Evolutionary conservation across 2,113 vertebrate species (phyloP).

Genomic region (Mohoua ochrocephala): DNA sequence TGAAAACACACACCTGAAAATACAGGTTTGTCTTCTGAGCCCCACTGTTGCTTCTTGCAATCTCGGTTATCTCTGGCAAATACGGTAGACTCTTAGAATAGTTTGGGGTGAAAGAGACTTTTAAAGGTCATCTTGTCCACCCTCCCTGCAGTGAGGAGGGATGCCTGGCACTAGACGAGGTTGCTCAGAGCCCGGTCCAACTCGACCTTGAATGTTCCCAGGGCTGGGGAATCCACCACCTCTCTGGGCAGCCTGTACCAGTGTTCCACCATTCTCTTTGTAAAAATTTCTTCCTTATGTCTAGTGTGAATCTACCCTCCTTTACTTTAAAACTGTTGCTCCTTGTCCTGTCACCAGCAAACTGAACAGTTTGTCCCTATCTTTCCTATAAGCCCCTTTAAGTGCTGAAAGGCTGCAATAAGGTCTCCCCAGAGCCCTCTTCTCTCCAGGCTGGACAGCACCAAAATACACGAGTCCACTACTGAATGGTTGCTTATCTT

Average conservation of each 20-base stretch:
- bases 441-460: neutral
- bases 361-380: neutral
- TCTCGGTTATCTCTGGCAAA: neutral
- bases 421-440: neutral
- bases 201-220: neutral
- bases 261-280: neutral
- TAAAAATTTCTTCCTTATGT: neutral
- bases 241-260: neutral
- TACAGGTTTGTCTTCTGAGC: neutral
- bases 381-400: neutral
- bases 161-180: neutral
- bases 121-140: neutral
- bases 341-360: neutral
- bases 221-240: neutral
- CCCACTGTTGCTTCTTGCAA: neutral
- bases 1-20: neutral
- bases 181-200: neutral
- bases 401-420: neutral
- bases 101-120: neutral
- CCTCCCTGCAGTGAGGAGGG: neutral
- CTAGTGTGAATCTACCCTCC: neutral
- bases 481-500: neutral
- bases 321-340: neutral
- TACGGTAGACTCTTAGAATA: neutral
- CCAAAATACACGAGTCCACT: neutral